Conservation (phyloP, 2,888 invertebrate species). For the Polia nebulosa region DNA sequence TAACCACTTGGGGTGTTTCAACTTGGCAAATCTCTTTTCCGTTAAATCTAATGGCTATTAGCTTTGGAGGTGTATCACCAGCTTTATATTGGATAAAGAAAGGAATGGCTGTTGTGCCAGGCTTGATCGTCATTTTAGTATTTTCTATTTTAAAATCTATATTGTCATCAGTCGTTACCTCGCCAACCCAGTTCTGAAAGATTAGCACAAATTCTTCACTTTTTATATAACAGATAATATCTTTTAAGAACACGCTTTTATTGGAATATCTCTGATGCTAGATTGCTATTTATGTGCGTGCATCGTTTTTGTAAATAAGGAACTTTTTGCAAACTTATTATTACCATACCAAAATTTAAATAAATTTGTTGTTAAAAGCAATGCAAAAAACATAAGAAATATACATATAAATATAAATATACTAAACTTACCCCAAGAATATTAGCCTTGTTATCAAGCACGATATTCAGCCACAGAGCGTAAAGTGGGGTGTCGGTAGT, state of each 20-base stretch:
- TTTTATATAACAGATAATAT: neutral
- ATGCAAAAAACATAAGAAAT: neutral
- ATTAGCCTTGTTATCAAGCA: constrained; percentile 89
- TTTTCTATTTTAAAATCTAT: constrained; percentile 91
- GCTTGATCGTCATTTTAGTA: constrained; percentile 87
- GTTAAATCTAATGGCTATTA: constrained; percentile 88
- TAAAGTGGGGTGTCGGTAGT: constrained; percentile 88
- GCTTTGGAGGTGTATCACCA: constrained; percentile 82
- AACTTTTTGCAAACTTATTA: neutral
- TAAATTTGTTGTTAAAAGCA: neutral
- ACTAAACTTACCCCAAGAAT: constrained; percentile 89
- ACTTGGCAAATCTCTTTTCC: constrained; percentile 88
- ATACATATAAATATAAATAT: no score
- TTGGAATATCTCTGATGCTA: neutral
- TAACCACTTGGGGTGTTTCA: neutral
- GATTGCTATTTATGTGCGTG: no score
- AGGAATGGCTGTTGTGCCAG: constrained; percentile 88
- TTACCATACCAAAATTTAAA: neutral
- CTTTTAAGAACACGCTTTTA: neutral
- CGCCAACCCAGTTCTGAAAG: constrained; percentile 91
- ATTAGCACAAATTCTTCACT: constrained; percentile 4
- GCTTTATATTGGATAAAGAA: constrained; percentile 91
- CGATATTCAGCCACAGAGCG: constrained; percentile 90
- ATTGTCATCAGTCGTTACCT: constrained; percentile 90
- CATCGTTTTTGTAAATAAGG: neutral